phyloP scores from a whole-genome alignment of 2,888 invertebrate genomes.

The Polietes domitor region DNA sequence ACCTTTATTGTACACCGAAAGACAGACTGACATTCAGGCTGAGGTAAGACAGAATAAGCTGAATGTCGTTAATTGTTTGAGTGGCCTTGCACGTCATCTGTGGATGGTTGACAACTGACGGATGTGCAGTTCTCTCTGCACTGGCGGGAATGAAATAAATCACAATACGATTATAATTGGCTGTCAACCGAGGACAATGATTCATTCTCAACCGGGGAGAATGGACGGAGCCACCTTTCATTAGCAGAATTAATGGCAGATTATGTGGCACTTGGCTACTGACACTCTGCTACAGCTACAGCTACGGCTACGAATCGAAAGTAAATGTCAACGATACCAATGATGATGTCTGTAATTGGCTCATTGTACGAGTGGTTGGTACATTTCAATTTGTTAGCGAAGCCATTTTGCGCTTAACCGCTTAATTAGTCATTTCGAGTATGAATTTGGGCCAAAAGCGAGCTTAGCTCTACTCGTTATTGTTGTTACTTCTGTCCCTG shows the following conservation, averaged over 20 bases:
- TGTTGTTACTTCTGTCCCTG: slow-evolving; percentile 31
- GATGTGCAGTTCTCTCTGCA: not conserved
- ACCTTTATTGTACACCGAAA: no score
- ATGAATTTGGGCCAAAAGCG: not conserved
- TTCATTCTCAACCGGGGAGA: not conserved
- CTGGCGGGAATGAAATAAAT: slow-evolving; percentile 8
- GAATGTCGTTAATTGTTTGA: not conserved
- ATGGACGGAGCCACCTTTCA: slow-evolving; percentile 8
- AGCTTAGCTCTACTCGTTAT: slow-evolving; percentile 19
- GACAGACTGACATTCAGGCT: not conserved
- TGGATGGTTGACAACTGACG: not conserved
- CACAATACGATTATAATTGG: slow-evolving; percentile 31
- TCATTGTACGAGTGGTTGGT: slow-evolving; percentile 8
- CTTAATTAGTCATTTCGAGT: slow-evolving; percentile 57
- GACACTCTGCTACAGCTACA: not conserved
- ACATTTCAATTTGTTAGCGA: slow-evolving; percentile 43
- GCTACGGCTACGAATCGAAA: slow-evolving; percentile 8
- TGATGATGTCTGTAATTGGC: slow-evolving; percentile 1
- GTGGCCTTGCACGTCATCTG: slow-evolving; percentile 17
- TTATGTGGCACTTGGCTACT: slow-evolving; percentile 7
- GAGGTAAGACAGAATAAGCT: not conserved
- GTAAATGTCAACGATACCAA: slow-evolving; percentile 24
- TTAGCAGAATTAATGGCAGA: not conserved
- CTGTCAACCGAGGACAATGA: slow-evolving; percentile 11
- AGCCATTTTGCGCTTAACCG: slow-evolving; percentile 47